These are phyloP conservation scores for Mystacides longicornis DNA, from an alignment of 2,888 invertebrate genomes.

Conservation along the genomic window DNA sequence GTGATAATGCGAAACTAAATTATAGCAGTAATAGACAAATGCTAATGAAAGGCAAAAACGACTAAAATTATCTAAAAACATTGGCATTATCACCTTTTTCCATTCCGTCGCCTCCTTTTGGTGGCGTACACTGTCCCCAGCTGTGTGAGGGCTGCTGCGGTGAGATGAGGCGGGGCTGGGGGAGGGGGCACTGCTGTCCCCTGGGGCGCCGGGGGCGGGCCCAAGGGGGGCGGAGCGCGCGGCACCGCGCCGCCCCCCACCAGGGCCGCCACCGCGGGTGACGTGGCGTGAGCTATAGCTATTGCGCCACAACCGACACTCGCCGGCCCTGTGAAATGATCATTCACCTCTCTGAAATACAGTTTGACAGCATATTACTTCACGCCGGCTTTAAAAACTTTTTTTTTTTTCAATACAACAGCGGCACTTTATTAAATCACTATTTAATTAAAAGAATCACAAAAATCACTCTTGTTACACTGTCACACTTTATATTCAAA, in stretches of 20 bases:
- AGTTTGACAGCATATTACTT: slow-evolving; percentile 2
- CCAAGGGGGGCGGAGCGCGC: slow-evolving; percentile 37
- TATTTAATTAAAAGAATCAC: not conserved
- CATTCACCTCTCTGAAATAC: slow-evolving; percentile 1
- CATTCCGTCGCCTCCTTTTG: slow-evolving; percentile 88
- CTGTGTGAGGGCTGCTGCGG: slow-evolving; percentile 70
- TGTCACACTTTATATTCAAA: no score
- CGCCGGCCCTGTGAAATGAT: slow-evolving; percentile 5
- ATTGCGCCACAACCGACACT: slow-evolving; percentile 12
- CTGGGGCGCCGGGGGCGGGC: slow-evolving; percentile 40
- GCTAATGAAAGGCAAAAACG: no score
- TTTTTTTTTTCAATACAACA: no score
- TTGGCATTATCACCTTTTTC: slow-evolving; percentile 70
- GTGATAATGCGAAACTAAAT: no score
- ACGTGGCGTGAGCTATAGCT: slow-evolving; percentile 26
- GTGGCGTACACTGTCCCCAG: slow-evolving; percentile 96
- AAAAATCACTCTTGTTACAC: not conserved
- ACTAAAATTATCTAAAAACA: no score
- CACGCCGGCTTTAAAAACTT: not conserved
- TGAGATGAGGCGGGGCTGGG: slow-evolving; percentile 59
- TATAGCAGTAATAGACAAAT: no score
- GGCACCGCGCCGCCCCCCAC: slow-evolving; percentile 46
- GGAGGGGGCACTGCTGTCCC: slow-evolving; percentile 36
- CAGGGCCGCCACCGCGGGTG: slow-evolving; percentile 43
- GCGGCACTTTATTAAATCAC: no score